phyloP scores from a whole-genome alignment of 2,797 vertebrate genomes.

The Chelmon rostratus region DNA sequence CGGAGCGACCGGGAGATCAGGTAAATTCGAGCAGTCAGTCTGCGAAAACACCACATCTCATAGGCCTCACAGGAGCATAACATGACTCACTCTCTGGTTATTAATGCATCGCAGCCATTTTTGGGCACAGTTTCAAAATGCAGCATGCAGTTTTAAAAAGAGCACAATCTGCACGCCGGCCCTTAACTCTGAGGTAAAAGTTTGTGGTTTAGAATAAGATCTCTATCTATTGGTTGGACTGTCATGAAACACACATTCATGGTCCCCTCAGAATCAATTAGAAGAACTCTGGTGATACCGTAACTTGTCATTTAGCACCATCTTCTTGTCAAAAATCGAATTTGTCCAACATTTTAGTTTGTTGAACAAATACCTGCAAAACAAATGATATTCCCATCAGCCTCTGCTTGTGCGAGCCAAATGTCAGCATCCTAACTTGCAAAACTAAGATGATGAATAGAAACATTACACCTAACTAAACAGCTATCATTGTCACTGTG shows the following conservation, averaged over 20 bases:
- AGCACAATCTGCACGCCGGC: neutral
- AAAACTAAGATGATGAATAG: neutral
- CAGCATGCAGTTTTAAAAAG: neutral
- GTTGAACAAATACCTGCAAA: neutral
- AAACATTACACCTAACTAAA: neutral
- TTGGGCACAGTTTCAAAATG: neutral
- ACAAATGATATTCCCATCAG: neutral
- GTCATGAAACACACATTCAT: neutral
- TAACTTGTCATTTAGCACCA: neutral
- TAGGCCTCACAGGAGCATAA: neutral
- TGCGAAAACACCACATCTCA: slow-evolving; percentile 26
- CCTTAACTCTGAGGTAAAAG: neutral
- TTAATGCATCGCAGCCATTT: neutral
- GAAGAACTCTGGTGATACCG: neutral
- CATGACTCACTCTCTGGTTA: neutral
- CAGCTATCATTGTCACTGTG: neutral
- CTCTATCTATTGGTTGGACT: neutral
- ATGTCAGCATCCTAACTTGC: neutral
- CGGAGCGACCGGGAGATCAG: slow-evolving; percentile 16
- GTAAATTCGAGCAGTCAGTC: slow-evolving; percentile 3
- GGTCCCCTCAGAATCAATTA: neutral
- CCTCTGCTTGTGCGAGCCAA: neutral
- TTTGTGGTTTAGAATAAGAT: neutral
- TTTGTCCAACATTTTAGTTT: neutral
- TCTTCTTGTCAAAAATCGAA: slow-evolving; percentile 11